Evolutionary conservation across 2,888 invertebrate genomes (phyloP).

Genomic region (Meandrusa payeni): DNA sequence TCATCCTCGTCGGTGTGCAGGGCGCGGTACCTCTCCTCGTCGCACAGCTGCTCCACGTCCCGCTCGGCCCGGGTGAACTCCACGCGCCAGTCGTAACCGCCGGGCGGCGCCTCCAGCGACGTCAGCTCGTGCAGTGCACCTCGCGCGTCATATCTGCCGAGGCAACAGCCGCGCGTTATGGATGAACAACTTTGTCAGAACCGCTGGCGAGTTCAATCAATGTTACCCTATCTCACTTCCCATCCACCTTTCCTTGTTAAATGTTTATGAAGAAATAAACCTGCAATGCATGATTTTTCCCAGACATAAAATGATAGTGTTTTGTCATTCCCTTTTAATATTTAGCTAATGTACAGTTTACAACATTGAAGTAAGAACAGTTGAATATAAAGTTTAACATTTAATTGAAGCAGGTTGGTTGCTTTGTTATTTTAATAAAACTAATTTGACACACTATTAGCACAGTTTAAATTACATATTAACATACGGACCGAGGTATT

Average conservation of each 20-base stretch:
- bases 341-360: too few relatives aligned
- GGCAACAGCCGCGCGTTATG: constrained; percentile 29
- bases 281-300: too few relatives aligned
- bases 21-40: constrained; percentile 96
- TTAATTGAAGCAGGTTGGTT: too few relatives aligned
- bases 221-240: constrained; percentile 1
- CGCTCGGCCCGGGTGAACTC: constrained; percentile 86
- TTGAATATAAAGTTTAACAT: too few relatives aligned
- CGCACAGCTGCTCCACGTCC: constrained; percentile 94
- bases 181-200: neutral
- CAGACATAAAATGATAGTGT: too few relatives aligned
- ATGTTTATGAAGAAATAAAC: constrained; percentile 16
- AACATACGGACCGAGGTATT: too few relatives aligned
- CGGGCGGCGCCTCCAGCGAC: constrained; percentile 88
- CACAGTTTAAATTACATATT: too few relatives aligned
- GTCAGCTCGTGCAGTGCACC: constrained; percentile 94
- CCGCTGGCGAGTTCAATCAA: neutral
- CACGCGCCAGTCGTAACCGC: constrained; percentile 83
- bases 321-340: too few relatives aligned
- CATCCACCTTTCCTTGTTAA: neutral
- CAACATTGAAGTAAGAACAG: too few relatives aligned
- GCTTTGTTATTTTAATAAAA: too few relatives aligned
- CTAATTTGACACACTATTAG: too few relatives aligned
- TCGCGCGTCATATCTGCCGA: constrained; percentile 94
- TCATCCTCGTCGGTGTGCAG: constrained; percentile 93